Percentiles rank a stretch among this genome's conserved stretches.
Conservation (phyloP, 2,797 vertebrate genomes). For the Falco novaeseelandiae region DNA sequence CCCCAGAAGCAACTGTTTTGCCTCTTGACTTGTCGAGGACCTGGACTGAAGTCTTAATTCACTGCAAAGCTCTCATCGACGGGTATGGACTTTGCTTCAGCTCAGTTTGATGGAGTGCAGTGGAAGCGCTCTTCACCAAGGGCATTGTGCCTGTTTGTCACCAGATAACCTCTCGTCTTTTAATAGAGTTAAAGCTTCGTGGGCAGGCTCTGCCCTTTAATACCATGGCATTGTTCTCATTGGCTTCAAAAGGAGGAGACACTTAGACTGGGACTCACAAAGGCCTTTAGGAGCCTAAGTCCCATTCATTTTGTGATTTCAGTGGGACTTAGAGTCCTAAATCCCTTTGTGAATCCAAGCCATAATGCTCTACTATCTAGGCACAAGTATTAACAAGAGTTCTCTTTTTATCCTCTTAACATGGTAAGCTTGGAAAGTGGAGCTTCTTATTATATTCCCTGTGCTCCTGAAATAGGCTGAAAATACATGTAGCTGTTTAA, state of each 20-base stretch:
- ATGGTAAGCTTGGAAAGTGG: constrained; percentile 58
- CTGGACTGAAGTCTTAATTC: constrained; percentile 23
- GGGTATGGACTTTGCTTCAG: background rate
- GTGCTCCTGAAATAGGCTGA: constrained; percentile 48
- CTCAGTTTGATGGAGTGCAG: background rate
- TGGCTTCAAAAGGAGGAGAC: constrained; percentile 44
- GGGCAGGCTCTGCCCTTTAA: constrained; percentile 26
- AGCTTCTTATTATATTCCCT: constrained; percentile 44
- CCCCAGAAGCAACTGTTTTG: background rate
- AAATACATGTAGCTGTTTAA: constrained; percentile 44
- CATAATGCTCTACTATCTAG: constrained; percentile 56
- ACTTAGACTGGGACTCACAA: constrained; percentile 2
- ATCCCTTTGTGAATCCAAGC: constrained; percentile 61
- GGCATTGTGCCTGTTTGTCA: constrained; percentile 30
- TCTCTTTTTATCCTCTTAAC: constrained; percentile 64
- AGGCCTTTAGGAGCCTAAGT: constrained; percentile 30
- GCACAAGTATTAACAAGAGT: constrained; percentile 54
- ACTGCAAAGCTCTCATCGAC: background rate
- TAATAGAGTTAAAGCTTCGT: constrained; percentile 21
- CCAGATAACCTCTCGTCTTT: constrained; percentile 24
- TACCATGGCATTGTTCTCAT: constrained; percentile 39
- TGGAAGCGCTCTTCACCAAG: background rate
- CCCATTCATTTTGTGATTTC: constrained; percentile 65
- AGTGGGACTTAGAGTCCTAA: constrained; percentile 53
- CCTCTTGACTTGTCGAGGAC: background rate